These are phyloP conservation scores for Automeris io DNA, from an alignment of 2,888 invertebrate genomes.

Conservation along the genomic window DNA sequence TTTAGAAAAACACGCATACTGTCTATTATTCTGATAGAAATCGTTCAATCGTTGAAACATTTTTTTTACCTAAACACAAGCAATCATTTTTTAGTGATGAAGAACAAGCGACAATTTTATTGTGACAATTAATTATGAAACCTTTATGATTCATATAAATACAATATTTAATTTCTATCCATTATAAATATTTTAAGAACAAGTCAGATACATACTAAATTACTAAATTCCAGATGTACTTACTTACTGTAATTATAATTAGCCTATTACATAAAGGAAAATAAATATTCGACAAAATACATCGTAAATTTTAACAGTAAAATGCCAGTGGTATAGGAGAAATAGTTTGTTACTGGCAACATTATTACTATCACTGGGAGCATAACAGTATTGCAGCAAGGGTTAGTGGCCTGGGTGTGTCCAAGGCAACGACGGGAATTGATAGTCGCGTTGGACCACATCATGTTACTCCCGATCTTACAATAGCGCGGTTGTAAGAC, in stretches of 20 bases:
- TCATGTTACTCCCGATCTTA: constrained; percentile 22
- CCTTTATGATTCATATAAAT: too few species aligned
- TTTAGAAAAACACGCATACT: too few species aligned
- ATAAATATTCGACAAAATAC: background rate
- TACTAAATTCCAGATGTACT: too few species aligned
- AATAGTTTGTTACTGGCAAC: constrained; percentile 5
- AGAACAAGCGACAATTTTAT: too few species aligned
- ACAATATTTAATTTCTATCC: too few species aligned
- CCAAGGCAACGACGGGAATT: constrained; percentile 52
- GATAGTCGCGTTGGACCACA: constrained; percentile 46
- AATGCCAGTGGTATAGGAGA: background rate
- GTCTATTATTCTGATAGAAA: too few species aligned
- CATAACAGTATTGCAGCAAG: constrained; percentile 46
- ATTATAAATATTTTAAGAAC: too few species aligned
- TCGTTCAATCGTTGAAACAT: too few species aligned
- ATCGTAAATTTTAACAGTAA: background rate
- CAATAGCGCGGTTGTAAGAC: background rate
- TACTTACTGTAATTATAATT: background rate
- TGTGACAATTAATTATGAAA: too few species aligned
- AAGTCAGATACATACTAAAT: too few species aligned
- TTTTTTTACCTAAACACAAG: too few species aligned
- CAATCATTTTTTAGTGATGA: too few species aligned
- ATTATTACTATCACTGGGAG: constrained; percentile 19
- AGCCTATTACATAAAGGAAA: background rate
- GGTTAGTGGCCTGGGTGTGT: constrained; percentile 69